Evolutionary conservation across 2,797 vertebrate species (phyloP).

Genomic region (Smutsia gigantea): DNA sequence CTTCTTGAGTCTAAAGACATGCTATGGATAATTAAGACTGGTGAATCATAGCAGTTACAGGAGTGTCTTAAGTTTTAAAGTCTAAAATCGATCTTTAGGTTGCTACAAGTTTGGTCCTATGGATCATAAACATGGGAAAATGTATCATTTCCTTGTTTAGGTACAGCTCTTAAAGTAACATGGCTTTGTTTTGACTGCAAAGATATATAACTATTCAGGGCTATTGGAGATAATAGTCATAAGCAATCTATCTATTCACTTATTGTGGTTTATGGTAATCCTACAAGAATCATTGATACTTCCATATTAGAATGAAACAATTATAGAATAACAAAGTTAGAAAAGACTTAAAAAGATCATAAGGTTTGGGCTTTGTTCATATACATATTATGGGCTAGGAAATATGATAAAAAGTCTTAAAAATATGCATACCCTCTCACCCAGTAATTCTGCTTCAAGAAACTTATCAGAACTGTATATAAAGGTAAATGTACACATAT

Average conservation of each 20-base stretch:
- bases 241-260: not conserved
- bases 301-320: not conserved
- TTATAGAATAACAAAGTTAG: slow-evolving; percentile 13
- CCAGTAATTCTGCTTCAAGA: not conserved
- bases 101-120: not conserved
- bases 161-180: slow-evolving; percentile 24
- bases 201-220: not conserved
- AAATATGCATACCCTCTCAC: not conserved
- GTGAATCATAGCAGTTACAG: slow-evolving; percentile 38
- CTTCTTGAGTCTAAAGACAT: slow-evolving; percentile 35
- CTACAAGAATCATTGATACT: not conserved
- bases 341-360: not conserved
- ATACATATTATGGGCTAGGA: not conserved
- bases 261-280: not conserved
- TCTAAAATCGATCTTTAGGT: not conserved
- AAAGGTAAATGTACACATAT: not conserved
- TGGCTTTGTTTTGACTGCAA: slow-evolving; percentile 45
- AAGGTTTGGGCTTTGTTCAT: not conserved
- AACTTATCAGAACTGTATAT: not conserved
- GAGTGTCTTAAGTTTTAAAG: slow-evolving; percentile 55
- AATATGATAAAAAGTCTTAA: not conserved
- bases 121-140: slow-evolving; percentile 41
- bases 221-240: not conserved
- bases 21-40: not conserved
- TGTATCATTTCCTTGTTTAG: not conserved